Evolutionary conservation across 1,140 invertebrate species (phyloP), one percentile per base, ranked within the genome.

Genomic region (Oscheius sp.): DNA sequence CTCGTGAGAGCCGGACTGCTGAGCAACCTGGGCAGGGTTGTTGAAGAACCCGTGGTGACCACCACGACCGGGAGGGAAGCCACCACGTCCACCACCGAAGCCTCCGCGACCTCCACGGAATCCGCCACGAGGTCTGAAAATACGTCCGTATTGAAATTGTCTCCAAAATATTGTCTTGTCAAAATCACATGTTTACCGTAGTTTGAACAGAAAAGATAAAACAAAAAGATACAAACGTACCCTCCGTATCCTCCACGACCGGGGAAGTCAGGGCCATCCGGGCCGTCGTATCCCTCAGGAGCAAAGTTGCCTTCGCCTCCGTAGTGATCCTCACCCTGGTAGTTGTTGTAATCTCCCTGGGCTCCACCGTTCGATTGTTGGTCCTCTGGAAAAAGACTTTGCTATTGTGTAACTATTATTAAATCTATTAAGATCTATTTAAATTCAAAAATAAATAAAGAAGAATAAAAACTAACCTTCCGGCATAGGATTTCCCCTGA

Each of bases 61-160:
- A 7, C 71, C 71, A 10, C 63, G 71, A 35, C 45, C 64, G 2
- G 62, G 62, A 26, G 69, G 69, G 34, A 52, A 49, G 26, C 59
- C 62, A 13, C 68, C 26, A 28, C 68, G 52, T 1, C 69, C 38
- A 7, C 7, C 58, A n/a, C n/a, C n/a, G n/a, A n/a, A n/a, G n/a
- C n/a, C n/a, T n/a, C n/a, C n/a, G n/a, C n/a, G n/a, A n/a, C n/a
- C n/a, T n/a, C n/a, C n/a, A n/a, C n/a, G 18, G 42, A 45, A 45
- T 15, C 42, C 42, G 42, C 42, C 42, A 23, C 42, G 42, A 23
- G 23, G 23, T 18, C 42, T 45, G 42, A 45, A 45, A 45, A n/a
- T n/a, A n/a, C n/a, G n/a, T n/a, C n/a, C n/a, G n/a, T n/a, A n/a
- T n/a, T n/a, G n/a, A n/a, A n/a, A n/a, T n/a, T n/a, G n/a, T n/a